Percentiles rank a stretch among this genome's conserved stretches.
Conservation (phyloP, 2,113 vertebrate genomes). For the Macrotis lagotis region DNA sequence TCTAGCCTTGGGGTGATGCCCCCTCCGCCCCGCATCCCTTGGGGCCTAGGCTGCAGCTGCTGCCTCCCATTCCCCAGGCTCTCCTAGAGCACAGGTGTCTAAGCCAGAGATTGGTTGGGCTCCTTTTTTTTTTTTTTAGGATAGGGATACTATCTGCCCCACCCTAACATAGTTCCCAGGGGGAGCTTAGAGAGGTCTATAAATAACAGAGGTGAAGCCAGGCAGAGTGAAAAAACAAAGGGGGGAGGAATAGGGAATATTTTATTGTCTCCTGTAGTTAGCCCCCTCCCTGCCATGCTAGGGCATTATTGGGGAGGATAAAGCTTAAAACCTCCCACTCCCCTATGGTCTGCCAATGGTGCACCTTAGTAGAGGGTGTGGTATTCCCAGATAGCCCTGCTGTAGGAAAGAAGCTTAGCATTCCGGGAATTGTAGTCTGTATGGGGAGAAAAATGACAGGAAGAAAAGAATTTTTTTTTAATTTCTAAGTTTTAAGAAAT, state of each 20-base stretch:
- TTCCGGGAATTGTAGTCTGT: constrained; percentile 72
- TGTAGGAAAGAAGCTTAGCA: constrained; percentile 41
- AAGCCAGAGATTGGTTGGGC: not conserved
- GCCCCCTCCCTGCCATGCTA: not conserved
- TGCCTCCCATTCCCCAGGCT: constrained; percentile 30
- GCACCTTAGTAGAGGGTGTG: constrained; percentile 40
- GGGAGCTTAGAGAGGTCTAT: not conserved
- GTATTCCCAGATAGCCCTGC: constrained; percentile 70
- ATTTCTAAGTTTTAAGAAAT: not conserved
- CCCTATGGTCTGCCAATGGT: constrained; percentile 56
- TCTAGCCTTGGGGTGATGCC: not conserved
- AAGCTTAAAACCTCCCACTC: constrained; percentile 41
- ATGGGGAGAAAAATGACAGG: not conserved
- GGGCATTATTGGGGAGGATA: not conserved
- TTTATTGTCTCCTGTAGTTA: not conserved
- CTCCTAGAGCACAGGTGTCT: constrained; percentile 38
- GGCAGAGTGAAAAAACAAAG: not conserved
- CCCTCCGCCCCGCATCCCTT: not conserved
- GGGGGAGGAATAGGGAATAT: not conserved
- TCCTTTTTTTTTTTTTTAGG: not conserved
- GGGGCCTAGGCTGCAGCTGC: constrained; percentile 38
- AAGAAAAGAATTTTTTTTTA: not conserved
- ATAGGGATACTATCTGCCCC: not conserved
- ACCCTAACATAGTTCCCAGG: not conserved
- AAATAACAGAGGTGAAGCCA: not conserved